Base-by-base conservation (phyloP, 1,140 invertebrate species). In the Drosophila nigrodunni region DNA sequence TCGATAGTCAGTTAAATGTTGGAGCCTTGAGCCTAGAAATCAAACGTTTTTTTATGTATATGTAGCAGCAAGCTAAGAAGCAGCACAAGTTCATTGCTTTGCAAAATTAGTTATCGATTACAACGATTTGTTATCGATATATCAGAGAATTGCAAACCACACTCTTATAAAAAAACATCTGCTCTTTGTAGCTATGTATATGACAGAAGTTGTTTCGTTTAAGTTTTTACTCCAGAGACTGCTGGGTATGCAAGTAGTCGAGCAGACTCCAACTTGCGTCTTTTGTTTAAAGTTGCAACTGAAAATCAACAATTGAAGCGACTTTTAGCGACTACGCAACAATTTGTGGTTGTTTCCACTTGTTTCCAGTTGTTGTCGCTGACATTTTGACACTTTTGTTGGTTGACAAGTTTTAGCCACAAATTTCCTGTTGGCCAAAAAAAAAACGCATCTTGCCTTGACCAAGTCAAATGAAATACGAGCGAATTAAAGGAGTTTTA, bases 341-440 rank as follows among this genome's bases (percentile, higher is more conserved):
- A 57, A 5, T 55, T 74, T 74, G 34, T 58, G 50, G 66, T 21
- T 49, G 37, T 57, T 57, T n/a, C 7, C 2, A 41, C 37, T 58
- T 41, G 52, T 55, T 15, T 10, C 25, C 50, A 39, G 21, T 52
- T 50, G 61, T 52, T 64, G 15, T 65, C 39, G 41, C 9, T 13
- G 46, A 25, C 15, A 35, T 62, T 71, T 75, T 62, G 58, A 34
- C 59, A 64, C 46, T 64, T 75, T 71, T 11, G 25, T 75, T 11
- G 37, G n/a, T 25, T 54, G 60, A 64, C 60, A 71, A 75, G 43
- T 50, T 60, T 44, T 4, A 5, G 39, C 11, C 7, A 8, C 13
- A 35, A 21, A 39, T 66, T 66, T 58, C 37, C 41, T 13, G 41
- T 18, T 55, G 59, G 25, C 15, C 8, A 35, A 54, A 49, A 57